Conservation (phyloP, 2,797 vertebrate species). For the Sylvia borin region DNA sequence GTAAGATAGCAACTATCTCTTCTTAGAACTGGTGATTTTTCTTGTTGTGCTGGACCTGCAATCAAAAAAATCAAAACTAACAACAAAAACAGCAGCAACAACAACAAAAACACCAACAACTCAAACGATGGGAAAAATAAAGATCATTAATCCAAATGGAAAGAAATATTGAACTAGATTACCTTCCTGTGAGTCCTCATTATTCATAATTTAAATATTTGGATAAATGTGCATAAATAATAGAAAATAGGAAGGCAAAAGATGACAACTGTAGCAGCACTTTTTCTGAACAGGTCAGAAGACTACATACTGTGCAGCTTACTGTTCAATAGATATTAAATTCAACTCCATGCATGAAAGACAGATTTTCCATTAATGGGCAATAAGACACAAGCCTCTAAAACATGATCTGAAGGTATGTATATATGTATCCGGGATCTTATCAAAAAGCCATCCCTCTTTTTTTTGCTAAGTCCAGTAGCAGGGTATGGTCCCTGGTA, state of each 20-base stretch:
- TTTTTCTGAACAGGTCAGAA: background rate
- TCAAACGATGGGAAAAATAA: background rate
- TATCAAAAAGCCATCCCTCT: background rate
- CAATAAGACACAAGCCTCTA: background rate
- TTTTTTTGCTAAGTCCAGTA: background rate
- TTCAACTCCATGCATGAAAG: background rate
- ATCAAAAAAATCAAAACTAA: background rate
- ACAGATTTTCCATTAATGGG: background rate
- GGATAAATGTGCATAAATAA: background rate
- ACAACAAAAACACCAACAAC: no score
- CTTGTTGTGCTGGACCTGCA: background rate
- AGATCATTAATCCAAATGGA: constrained; percentile 56
- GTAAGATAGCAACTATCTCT: background rate
- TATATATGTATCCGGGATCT: background rate
- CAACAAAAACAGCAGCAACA: background rate
- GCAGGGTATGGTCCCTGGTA: background rate
- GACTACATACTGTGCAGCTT: background rate
- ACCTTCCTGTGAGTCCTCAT: constrained; percentile 16
- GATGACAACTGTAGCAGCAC: background rate
- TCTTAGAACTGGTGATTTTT: constrained; percentile 20
- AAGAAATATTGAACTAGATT: constrained; percentile 39
- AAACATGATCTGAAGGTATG: background rate
- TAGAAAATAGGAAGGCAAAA: background rate
- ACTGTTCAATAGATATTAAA: background rate
- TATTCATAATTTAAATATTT: constrained; percentile 65